Evolutionary conservation across 2,113 vertebrate genomes (phyloP).

Genomic region (Dicentrarchus labrax): DNA sequence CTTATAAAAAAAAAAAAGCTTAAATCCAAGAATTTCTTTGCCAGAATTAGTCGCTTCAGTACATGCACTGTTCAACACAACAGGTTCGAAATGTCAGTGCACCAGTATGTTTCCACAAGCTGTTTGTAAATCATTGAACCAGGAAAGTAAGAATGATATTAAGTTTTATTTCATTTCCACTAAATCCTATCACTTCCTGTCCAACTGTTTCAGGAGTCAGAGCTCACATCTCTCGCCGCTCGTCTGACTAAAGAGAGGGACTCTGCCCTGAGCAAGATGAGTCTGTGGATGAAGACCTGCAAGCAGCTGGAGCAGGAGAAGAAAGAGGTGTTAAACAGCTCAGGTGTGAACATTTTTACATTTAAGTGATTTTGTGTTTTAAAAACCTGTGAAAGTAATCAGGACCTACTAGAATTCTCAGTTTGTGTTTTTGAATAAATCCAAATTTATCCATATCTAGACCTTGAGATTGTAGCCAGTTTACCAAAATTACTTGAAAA

Average conservation of each 20-base stretch:
- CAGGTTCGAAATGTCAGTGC: neutral
- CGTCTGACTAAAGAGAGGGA: slow-evolving; percentile 86
- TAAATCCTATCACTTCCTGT: neutral
- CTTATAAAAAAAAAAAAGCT: neutral
- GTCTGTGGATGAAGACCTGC: slow-evolving; percentile 89
- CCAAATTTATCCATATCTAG: too few relatives aligned
- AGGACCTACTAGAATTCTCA: neutral
- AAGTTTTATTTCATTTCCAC: neutral
- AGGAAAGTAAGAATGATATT: neutral
- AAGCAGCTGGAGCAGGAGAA: slow-evolving; percentile 91
- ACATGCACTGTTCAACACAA: neutral
- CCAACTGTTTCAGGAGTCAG: slow-evolving; percentile 73
- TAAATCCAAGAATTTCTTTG: neutral
- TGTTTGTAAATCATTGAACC: neutral
- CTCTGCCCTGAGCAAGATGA: slow-evolving; percentile 82
- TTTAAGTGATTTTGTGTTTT: neutral
- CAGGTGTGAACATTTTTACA: slow-evolving; percentile 54
- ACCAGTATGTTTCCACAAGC: neutral
- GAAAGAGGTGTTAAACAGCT: slow-evolving; percentile 76
- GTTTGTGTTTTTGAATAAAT: neutral
- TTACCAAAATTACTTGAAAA: neutral
- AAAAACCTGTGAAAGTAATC: neutral
- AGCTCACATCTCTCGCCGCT: slow-evolving; percentile 63
- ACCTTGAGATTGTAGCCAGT: neutral
- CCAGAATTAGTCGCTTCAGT: neutral